Evolutionary conservation across 2,113 vertebrate species (phyloP).

Genomic region (Embiotoca jacksoni): DNA sequence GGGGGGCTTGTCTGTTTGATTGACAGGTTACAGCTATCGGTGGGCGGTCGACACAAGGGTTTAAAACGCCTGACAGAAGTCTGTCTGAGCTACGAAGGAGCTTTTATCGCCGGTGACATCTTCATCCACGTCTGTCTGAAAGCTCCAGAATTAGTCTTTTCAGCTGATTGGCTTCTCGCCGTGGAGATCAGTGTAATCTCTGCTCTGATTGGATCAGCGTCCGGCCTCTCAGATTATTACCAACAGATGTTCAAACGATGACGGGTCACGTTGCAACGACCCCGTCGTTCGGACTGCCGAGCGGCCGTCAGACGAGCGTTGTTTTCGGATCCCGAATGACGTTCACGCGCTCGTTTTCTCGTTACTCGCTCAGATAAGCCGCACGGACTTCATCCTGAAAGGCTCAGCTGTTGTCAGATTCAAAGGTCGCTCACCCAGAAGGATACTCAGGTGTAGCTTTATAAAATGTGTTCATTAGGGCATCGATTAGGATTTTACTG

Average conservation of each 20-base stretch:
- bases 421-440: constrained; percentile 11
- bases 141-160: not conserved
- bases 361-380: constrained; percentile 29
- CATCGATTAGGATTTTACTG: not conserved
- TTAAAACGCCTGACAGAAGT: not conserved
- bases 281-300: constrained; percentile 19
- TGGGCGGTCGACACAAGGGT: not conserved
- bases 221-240: constrained; percentile 50
- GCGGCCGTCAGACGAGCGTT: constrained; percentile 43
- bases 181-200: constrained; percentile 49
- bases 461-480: constrained; percentile 11
- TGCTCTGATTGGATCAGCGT: constrained; percentile 61
- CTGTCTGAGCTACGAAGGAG: too few relatives aligned
- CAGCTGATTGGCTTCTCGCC: constrained; percentile 15
- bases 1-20: too few relatives aligned
- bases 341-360: constrained; percentile 42
- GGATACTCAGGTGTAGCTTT: not conserved
- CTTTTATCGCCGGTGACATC: not conserved
- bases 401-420: constrained; percentile 22
- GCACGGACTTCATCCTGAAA: constrained; percentile 42
- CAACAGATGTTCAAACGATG: constrained; percentile 35
- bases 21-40: too few relatives aligned
- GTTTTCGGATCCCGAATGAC: constrained; percentile 11
- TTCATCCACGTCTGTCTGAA: not conserved
- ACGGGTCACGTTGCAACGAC: constrained; percentile 32